Conservation (phyloP, 2,888 invertebrate species). For the Pyralis farinalis region DNA sequence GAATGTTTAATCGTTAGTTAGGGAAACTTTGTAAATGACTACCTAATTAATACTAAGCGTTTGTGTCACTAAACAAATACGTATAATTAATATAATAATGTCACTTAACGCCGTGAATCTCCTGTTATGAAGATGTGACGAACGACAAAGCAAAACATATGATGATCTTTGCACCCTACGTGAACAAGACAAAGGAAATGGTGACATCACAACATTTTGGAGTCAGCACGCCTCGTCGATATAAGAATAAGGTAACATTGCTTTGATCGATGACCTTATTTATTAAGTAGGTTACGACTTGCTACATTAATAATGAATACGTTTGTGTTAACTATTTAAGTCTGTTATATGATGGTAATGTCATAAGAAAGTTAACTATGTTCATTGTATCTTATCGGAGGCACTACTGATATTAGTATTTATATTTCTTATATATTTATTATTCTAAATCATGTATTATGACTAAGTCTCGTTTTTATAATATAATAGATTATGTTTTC, state of each 20-base stretch:
- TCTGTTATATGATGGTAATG: too few relatives aligned
- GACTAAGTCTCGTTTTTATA: too few relatives aligned
- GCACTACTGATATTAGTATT: background rate
- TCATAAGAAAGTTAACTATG: background rate
- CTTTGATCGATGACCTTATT: constrained; percentile 25
- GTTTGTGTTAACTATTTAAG: too few relatives aligned
- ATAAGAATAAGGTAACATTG: constrained; percentile 35
- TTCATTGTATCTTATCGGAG: background rate
- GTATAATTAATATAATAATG: background rate
- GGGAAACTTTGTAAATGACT: too few relatives aligned
- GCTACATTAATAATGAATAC: too few relatives aligned
- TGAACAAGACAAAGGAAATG: constrained; percentile 56
- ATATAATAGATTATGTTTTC: constrained; percentile 12
- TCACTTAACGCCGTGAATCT: constrained; percentile 13
- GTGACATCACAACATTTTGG: constrained; percentile 48
- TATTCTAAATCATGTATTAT: too few relatives aligned
- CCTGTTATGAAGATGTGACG: constrained; percentile 34
- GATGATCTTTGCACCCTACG: constrained; percentile 44
- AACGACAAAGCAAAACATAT: constrained; percentile 38
- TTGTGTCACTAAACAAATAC: too few relatives aligned
- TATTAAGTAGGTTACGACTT: constrained; percentile 1
- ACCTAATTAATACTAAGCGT: too few relatives aligned
- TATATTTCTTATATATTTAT: background rate
- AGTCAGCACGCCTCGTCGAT: constrained; percentile 33
- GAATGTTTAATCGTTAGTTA: background rate